A percentile compares a stretch with the other conserved stretches of the same genome.
phyloP scores from a whole-genome alignment of 2,888 invertebrate genomes.

The Azorinus chamasolen region DNA sequence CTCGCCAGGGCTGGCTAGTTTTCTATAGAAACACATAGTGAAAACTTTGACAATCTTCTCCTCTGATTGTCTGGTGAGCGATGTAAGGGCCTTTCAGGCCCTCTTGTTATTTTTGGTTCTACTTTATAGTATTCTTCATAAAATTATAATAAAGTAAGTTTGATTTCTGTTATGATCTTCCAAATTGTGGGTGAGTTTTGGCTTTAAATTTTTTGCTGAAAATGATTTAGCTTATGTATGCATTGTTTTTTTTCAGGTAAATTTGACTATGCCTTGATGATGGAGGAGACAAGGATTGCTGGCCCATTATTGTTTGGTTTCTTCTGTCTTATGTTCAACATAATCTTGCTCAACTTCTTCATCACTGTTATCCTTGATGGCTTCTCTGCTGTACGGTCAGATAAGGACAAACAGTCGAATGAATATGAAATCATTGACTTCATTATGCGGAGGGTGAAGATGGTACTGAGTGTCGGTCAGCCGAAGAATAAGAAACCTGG shows the following conservation, averaged over 20 bases:
- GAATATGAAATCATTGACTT: constrained; percentile 83
- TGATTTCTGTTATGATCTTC: no score
- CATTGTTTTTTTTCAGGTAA: constrained; percentile 74
- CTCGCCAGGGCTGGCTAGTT: no score
- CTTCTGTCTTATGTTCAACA: constrained; percentile 75
- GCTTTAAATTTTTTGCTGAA: no score
- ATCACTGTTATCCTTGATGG: constrained; percentile 81
- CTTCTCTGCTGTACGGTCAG: constrained; percentile 76
- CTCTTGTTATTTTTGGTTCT: no score
- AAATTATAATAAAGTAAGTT: no score
- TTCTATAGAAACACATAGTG: no score
- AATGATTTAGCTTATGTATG: background rate
- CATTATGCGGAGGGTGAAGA: constrained; percentile 72
- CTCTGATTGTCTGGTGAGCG: no score
- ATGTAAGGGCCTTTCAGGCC: no score
- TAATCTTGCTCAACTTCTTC: constrained; percentile 83
- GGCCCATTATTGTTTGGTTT: constrained; percentile 78
- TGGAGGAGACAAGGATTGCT: constrained; percentile 60
- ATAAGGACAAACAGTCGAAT: constrained; percentile 76
- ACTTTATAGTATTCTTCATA: no score
- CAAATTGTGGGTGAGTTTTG: no score
- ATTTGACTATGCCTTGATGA: constrained; percentile 83
- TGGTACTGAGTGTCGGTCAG: constrained; percentile 66
- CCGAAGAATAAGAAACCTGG: constrained; percentile 4
- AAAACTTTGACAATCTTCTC: no score